Conservation (phyloP, 2,797 vertebrate species). For the Pteronotus mesoamericanus region DNA sequence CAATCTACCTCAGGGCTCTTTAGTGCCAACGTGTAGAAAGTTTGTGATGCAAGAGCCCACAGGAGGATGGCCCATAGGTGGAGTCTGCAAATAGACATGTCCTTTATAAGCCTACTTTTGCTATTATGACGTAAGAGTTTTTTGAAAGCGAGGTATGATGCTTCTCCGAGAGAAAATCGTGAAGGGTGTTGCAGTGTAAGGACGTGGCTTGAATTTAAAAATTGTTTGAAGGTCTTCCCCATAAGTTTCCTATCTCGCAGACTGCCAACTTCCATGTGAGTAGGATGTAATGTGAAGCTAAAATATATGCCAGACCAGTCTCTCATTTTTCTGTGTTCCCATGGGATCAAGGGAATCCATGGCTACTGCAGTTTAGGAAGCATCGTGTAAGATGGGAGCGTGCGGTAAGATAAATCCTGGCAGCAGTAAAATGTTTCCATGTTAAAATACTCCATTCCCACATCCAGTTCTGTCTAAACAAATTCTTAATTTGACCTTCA, state of each 20-base stretch:
- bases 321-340: not conserved
- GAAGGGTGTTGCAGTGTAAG: not conserved
- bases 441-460: not conserved
- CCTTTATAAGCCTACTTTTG: not conserved
- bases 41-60: not conserved
- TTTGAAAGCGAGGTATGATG: not conserved
- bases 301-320: not conserved
- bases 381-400: not conserved
- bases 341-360: not conserved
- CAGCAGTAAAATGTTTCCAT: not conserved
- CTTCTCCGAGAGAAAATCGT: slow-evolving; percentile 1
- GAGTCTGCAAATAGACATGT: not conserved
- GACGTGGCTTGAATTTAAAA: not conserved
- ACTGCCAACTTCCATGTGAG: not conserved
- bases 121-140: not conserved
- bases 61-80: not conserved
- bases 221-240: not conserved
- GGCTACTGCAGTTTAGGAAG: not conserved
- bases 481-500: not conserved
- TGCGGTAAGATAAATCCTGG: not conserved
- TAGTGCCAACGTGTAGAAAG: not conserved
- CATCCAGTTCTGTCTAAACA: not conserved
- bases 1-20: not conserved
- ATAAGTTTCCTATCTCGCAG: not conserved
- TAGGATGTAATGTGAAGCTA: not conserved